Evolutionary conservation across 1,140 invertebrate genomes (phyloP).

Genomic region (Nephotettix cincticeps): DNA sequence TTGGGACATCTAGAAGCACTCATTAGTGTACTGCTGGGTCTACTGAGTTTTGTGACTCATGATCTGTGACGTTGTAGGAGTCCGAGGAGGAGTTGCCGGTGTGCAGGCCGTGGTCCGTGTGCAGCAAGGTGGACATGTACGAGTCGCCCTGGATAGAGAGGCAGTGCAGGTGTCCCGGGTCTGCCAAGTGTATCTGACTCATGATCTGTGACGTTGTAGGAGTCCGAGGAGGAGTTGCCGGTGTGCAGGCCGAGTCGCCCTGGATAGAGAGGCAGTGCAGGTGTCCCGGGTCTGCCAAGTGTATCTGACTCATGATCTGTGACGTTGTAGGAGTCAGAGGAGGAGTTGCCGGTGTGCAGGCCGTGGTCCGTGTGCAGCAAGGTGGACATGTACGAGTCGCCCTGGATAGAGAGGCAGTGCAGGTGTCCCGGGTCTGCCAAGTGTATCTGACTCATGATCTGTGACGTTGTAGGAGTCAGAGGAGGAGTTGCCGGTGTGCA

Average conservation of each 20-base stretch:
- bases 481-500: slow-evolving; percentile 76
- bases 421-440: slow-evolving; percentile 67
- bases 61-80: too few relatives aligned
- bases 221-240: slow-evolving; percentile 77
- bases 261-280: slow-evolving; percentile 88
- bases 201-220: slow-evolving; percentile 59
- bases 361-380: slow-evolving; percentile 83
- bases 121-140: slow-evolving; percentile 87
- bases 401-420: slow-evolving; percentile 87
- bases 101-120: slow-evolving; percentile 76
- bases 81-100: slow-evolving; percentile 81
- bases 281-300: too few relatives aligned
- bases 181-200: slow-evolving; percentile 66
- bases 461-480: slow-evolving; percentile 67
- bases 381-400: slow-evolving; percentile 80
- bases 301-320: too few relatives aligned
- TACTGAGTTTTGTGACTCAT: too few relatives aligned
- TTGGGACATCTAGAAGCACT: too few relatives aligned
- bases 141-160: slow-evolving; percentile 83
- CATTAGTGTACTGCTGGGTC: too few relatives aligned
- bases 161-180: slow-evolving; percentile 77
- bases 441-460: too few relatives aligned
- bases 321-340: slow-evolving; percentile 75
- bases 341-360: slow-evolving; percentile 78
- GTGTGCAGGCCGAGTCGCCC: slow-evolving; percentile 74